Evolutionary conservation across 1,140 invertebrate species (phyloP), one percentile per base, ranked within the genome.

Genomic region (Drosophila nikananu): DNA sequence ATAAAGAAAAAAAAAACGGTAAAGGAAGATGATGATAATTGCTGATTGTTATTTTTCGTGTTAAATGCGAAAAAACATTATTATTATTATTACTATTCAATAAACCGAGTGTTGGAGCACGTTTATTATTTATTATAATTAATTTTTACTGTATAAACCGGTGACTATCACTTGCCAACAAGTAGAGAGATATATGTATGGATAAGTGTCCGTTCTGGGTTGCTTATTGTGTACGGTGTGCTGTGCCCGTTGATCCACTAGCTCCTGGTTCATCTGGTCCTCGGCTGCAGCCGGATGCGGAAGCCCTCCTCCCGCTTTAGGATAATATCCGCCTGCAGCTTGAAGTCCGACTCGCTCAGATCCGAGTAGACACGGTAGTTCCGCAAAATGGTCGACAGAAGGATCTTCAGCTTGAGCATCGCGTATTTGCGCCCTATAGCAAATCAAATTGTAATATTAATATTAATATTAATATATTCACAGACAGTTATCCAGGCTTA

Each of bases 341-440:
- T 94, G 92, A 96, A 97, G 66, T 97, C 95, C 27, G 95, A 93
- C 70, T 97, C 95, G 62, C 95, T 95, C 10, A 96, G 91, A 66
- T 95, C 94, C 2, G 96, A 96, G 15, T 93, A 93, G 21, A 97
- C 94, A 52, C 95, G 95, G 94, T 96, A 99, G 86, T 97, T 97
- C 37, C 97, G 95, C 55, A 99, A 94, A 35, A 99, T 95, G 19
- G 97, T 97, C 0, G 97, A 96, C 8, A 99, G 93, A 1, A 98
- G 93, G n/a, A 97, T 95, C 93, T 98, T 98, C 65, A 97, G 94
- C 91, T 98, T 98, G 51, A 98, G 94, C 94, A 97, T 95, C 2
- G 97, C 97, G 93, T 98, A 98, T 93, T 97, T 97, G 58, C 97
- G 96, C 63, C 97, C 97, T 96, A 80, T 23, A n/a, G n/a, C n/a